Percentiles rank a stretch among this genome's conserved stretches.
Evolutionary conservation across 92 coral and sea anemone species (phyloP).

Genomic region (Epizoanthus fatuus): DNA sequence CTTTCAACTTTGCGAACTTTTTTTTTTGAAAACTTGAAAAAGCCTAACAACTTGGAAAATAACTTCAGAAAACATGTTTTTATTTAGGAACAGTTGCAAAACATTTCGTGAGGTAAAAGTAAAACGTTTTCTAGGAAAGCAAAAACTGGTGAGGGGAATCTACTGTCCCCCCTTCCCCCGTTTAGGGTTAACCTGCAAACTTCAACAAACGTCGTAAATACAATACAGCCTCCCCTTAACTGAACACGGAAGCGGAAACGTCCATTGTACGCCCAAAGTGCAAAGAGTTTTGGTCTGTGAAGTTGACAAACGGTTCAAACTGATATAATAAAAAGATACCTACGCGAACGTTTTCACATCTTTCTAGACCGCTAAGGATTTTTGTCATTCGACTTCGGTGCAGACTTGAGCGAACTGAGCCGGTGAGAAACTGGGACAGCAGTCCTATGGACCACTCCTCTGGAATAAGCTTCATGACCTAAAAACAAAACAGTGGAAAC

Average conservation of each 20-base stretch:
- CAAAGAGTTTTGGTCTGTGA: not conserved
- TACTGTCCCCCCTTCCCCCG: too few species aligned
- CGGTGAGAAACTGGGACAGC: conserved; percentile 90
- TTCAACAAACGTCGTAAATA: too few species aligned
- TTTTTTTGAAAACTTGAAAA: not conserved
- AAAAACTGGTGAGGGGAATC: too few species aligned
- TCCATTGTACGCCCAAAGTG: too few species aligned
- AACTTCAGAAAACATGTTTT: too few species aligned
- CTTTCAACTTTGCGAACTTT: too few species aligned
- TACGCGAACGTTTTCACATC: conserved; percentile 86
- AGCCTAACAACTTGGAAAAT: not conserved
- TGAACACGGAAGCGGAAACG: too few species aligned
- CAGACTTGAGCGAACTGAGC: conserved; percentile 90
- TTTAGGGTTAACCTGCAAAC: too few species aligned
- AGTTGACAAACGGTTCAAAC: not conserved
- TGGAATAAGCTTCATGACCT: conserved; percentile 93
- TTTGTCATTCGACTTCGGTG: conserved; percentile 84
- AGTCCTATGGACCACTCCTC: conserved; percentile 98
- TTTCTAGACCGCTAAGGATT: conserved; percentile 71
- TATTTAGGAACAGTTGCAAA: too few species aligned
- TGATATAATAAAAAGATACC: not conserved
- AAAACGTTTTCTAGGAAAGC: too few species aligned
- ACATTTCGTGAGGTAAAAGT: too few species aligned
- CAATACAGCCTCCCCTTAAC: not conserved
- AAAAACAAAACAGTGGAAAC: not conserved